Evolutionary conservation across 2,888 invertebrate genomes (phyloP).

Genomic region (Aporophyla nigra): DNA sequence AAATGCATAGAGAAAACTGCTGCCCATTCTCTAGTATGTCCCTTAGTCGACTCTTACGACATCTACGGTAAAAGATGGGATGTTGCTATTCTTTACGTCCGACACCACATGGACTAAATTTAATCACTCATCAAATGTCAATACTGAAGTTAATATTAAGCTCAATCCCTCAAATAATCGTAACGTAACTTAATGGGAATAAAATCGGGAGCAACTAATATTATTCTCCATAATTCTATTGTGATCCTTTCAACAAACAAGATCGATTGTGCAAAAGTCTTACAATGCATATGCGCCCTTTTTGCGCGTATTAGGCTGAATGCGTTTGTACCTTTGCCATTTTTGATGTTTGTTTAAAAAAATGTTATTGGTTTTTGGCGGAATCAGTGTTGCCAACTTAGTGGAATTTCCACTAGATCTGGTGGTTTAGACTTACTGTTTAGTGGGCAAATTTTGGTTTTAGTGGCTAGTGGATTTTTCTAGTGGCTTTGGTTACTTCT

Average conservation of each 20-base stretch:
- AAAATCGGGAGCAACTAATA: constrained; percentile 41
- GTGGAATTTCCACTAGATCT: no score
- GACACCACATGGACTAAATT: not conserved
- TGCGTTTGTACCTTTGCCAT: constrained; percentile 28
- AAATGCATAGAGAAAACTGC: no score
- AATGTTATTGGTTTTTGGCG: constrained; percentile 12
- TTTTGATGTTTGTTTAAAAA: constrained; percentile 31
- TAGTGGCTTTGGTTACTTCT: no score
- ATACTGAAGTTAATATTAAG: constrained; percentile 25
- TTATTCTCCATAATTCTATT: constrained; percentile 57
- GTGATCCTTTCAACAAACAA: constrained; percentile 47
- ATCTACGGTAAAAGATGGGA: no score
- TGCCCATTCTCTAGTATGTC: no score
- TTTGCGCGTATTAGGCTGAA: constrained; percentile 40
- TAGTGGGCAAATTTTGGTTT: no score
- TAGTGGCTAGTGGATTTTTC: no score
- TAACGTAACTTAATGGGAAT: constrained; percentile 5
- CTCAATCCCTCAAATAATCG: constrained; percentile 16
- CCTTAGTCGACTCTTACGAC: no score
- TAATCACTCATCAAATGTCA: not conserved
- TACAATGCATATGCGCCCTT: constrained; percentile 44
- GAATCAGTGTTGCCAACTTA: no score
- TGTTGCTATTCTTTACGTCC: no score
- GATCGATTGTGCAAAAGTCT: constrained; percentile 44
- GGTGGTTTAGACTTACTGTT: no score